Conservation (phyloP, 2,113 vertebrate genomes). For the Probosciger aterrimus region DNA sequence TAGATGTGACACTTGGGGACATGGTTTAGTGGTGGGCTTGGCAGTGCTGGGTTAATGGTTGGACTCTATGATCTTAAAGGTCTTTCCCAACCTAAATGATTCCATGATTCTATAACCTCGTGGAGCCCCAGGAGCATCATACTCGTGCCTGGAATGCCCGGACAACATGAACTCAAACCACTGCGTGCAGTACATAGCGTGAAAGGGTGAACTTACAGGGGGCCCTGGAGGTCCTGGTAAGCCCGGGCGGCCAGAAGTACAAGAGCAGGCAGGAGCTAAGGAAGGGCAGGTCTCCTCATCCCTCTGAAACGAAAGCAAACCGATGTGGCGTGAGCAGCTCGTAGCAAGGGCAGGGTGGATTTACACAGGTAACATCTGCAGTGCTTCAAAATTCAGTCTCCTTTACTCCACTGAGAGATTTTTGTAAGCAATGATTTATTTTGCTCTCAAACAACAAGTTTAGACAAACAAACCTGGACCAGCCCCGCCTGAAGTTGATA, state of each 20-base stretch:
- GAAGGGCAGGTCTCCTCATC: constrained; percentile 85
- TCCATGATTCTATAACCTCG: background rate
- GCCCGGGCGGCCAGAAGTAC: constrained; percentile 77
- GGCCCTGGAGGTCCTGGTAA: constrained; percentile 81
- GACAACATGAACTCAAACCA: background rate
- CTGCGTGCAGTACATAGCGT: accelerated
- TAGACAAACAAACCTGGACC: background rate
- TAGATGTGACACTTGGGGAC: background rate
- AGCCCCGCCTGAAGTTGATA: background rate
- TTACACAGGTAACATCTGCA: background rate
- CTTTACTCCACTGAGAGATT: background rate
- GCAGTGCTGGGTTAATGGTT: accelerated
- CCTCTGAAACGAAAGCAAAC: constrained; percentile 71
- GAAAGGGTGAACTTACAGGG: constrained; percentile 71
- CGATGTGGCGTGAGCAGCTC: background rate
- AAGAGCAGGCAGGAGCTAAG: constrained; percentile 77
- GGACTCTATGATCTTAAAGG: background rate
- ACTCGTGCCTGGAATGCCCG: accelerated
- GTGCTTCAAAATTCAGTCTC: background rate
- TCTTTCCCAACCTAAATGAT: background rate
- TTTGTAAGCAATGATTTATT: background rate
- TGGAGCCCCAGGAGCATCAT: background rate
- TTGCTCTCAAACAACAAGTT: background rate
- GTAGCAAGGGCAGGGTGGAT: background rate
- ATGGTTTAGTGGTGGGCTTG: background rate